Base-by-base conservation (phyloP, 2,113 vertebrate species). In the Pteronura brasiliensis region DNA sequence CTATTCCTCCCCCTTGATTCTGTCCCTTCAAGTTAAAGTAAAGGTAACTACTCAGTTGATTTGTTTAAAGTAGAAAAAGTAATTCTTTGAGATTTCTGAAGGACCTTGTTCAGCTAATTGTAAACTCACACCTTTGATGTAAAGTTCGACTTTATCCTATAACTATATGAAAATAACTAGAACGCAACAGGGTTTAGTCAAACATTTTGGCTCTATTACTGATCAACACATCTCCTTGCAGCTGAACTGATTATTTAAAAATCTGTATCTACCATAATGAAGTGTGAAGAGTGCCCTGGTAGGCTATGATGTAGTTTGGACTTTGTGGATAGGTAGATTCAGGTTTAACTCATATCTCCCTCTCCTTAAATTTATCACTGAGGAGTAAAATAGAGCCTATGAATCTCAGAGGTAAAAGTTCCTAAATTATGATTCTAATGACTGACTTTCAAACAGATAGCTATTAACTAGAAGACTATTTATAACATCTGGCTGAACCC, bases 401-500 rank as follows among this genome's bases (percentile, higher is more conserved):
- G 97, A 97, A 90, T 98, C 97, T 97, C 74, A 76, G 42, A 89
- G 59, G 79, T 94, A 90, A 97, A 95, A 94, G 47, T 93, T 79
- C 76, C 95, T 93, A 97, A 98, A 98, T 39, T 82, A 25, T 84
- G 93, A 47, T 94, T 98, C 92, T 98, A 83, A 98, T 98, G 98
- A 98, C 94, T 98, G 97, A 98, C 97, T 98, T 88, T 97, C 94
- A 91, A 96, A 97, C 49, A 98, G 97, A 98, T 96, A 94, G 92
- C 34, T 97, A 96, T 98, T 98, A 98, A 98, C 0, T 74, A 98
- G 97, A 97, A 96, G 93, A 86, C 4, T 95, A 98, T 98, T 99
- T 98, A 97, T 82, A 97, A 83, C 65, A 97, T 82, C 95, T 90
- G 92, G 97, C 77, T 98, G 97, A 98, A 97, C 61, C 88, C 92